These are phyloP conservation scores for Eudemis profundana DNA, from an alignment of 2,888 invertebrate species.

Conservation along the genomic window DNA sequence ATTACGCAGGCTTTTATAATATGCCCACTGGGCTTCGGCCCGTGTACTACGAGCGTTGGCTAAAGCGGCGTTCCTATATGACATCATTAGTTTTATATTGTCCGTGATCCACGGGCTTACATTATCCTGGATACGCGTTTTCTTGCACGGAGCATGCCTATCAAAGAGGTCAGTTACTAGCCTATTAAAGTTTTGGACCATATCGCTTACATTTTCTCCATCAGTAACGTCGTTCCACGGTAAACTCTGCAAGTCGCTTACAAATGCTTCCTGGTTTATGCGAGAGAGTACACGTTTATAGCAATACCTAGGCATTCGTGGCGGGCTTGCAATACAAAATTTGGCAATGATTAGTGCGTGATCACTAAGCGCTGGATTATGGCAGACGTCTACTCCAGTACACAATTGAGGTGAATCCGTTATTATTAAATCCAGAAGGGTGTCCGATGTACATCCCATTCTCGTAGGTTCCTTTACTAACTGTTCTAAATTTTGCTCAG, in stretches of 20 bases:
- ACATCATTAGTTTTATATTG: conserved; percentile 10
- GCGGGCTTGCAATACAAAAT: conserved; percentile 2
- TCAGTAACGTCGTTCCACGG: neutral
- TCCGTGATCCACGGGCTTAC: conserved; percentile 12
- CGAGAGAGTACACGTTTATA: neutral
- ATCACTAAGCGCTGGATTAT: conserved; percentile 17
- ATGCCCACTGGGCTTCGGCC: neutral
- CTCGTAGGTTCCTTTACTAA: conserved; percentile 13
- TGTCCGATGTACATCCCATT: neutral
- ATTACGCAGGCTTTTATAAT: conserved; percentile 12
- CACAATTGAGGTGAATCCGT: conserved; percentile 8
- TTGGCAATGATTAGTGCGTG: conserved; percentile 9
- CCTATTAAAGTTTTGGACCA: neutral
- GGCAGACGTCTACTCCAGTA: conserved; percentile 1
- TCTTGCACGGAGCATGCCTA: conserved; percentile 2
- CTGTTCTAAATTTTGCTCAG: conserved; percentile 2
- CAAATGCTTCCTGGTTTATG: neutral
- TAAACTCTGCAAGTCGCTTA: neutral
- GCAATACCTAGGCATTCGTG: neutral
- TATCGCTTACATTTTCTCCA: neutral
- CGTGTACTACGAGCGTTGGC: neutral
- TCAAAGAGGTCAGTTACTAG: neutral
- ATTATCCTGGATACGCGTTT: neutral
- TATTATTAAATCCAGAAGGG: conserved; percentile 14
- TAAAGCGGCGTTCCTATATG: neutral